phyloP scores from a whole-genome alignment of 1,140 invertebrate genomes.

The Samia ricini region DNA sequence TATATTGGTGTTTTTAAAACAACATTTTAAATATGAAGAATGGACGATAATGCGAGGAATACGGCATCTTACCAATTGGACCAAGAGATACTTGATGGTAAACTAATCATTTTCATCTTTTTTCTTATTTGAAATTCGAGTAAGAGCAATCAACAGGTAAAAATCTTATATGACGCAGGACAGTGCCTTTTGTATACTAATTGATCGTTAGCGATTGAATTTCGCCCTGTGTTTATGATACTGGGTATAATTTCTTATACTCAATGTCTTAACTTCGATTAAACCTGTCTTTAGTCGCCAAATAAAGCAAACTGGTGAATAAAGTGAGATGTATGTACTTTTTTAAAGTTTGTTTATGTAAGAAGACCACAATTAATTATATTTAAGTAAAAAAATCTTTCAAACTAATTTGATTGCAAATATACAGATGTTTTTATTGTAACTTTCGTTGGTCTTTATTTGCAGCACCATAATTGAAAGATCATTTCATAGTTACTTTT shows the following conservation, averaged over 20 bases:
- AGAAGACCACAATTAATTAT: not conserved
- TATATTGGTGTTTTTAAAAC: slow-evolving; percentile 13
- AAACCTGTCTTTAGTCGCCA: not conserved
- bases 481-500: too few relatives aligned
- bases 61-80: slow-evolving; percentile 65
- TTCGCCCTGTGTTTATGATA: not conserved
- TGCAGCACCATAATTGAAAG: too few relatives aligned
- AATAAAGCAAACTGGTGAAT: not conserved
- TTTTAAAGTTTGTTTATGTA: not conserved
- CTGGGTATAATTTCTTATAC: not conserved
- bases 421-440: too few relatives aligned
- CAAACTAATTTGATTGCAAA: too few relatives aligned
- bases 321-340: not conserved
- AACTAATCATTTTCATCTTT: slow-evolving; percentile 12
- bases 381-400: not conserved
- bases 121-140: not conserved
- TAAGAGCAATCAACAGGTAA: slow-evolving; percentile 61
- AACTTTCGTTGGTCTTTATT: too few relatives aligned
- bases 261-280: not conserved
- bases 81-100: slow-evolving; percentile 69
- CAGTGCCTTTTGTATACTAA: slow-evolving; percentile 8
- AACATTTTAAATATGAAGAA: slow-evolving; percentile 68
- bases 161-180: slow-evolving; percentile 23
- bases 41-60: slow-evolving; percentile 69
- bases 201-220: slow-evolving; percentile 2